A percentile compares a stretch with the other conserved stretches of the same genome.
Evolutionary conservation across 2,113 vertebrate genomes (phyloP).

Genomic region (Lampris incognitus): DNA sequence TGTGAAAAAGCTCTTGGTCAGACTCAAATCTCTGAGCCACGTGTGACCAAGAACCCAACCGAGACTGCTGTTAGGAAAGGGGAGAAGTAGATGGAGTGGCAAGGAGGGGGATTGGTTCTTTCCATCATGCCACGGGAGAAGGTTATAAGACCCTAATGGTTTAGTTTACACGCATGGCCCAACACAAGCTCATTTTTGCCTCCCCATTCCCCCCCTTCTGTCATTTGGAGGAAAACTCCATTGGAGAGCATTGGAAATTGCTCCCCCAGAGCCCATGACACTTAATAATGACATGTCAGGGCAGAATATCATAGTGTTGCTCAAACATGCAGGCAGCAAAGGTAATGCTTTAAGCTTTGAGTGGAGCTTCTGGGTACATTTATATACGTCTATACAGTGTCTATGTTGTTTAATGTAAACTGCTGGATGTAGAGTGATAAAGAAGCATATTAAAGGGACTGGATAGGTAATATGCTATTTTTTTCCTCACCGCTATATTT

Average conservation of each 20-base stretch:
- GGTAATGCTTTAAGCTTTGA: constrained; percentile 29
- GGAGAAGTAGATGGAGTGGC: neutral
- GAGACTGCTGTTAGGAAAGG: neutral
- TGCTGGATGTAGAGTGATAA: constrained; percentile 71
- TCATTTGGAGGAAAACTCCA: constrained; percentile 13
- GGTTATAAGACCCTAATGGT: constrained; percentile 40
- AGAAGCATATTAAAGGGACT: constrained; percentile 74
- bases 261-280: constrained; percentile 67
- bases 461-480: constrained; percentile 80
- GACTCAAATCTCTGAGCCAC: constrained; percentile 39
- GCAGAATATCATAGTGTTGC: constrained; percentile 49
- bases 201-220: constrained; percentile 21
- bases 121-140: constrained; percentile 46
- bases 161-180: constrained; percentile 52
- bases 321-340: constrained; percentile 10
- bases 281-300: constrained; percentile 74
- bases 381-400: neutral
- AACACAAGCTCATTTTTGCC: constrained; percentile 47
- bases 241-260: constrained; percentile 49
- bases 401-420: constrained; percentile 51
- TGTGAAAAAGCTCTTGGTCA: constrained; percentile 60
- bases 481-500: constrained; percentile 63
- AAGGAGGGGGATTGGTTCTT: constrained; percentile 11
- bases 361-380: constrained; percentile 7
- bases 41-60: constrained; percentile 45